Percentiles rank a stretch among this genome's conserved stretches.
Conservation (phyloP, 2,797 vertebrate species). For the Toxotes lorentzi region DNA sequence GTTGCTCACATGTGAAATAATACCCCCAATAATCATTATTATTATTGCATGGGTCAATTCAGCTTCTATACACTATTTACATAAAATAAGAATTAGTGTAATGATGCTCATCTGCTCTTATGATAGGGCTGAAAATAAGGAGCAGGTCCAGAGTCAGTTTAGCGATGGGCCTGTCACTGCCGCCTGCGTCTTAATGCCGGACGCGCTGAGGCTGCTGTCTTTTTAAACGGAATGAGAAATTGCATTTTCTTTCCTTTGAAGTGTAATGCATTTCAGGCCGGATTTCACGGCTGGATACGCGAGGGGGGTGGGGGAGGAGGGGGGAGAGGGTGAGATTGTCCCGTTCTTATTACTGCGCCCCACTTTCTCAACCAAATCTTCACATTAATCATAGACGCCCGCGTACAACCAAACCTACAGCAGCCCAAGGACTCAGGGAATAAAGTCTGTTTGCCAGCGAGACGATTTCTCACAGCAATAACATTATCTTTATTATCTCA, state of each 20-base stretch:
- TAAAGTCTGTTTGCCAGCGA: conserved; percentile 62
- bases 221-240: conserved; percentile 93
- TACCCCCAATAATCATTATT: conserved; percentile 89
- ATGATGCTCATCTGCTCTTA: conserved; percentile 77
- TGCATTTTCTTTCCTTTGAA: conserved; percentile 94
- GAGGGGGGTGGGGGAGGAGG: conserved; percentile 73
- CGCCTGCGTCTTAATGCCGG: conserved; percentile 90
- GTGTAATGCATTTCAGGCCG: conserved; percentile 94
- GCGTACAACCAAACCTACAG: conserved; percentile 82
- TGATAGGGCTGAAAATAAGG: conserved; percentile 20
- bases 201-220: conserved; percentile 85
- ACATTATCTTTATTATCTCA: conserved; percentile 57
- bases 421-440: conserved; percentile 72
- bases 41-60: conserved; percentile 87
- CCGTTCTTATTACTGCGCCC: conserved; percentile 91
- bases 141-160: conserved; percentile 3
- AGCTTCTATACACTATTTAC: conserved; percentile 90
- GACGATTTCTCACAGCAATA: conserved; percentile 50
- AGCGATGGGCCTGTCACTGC: conserved; percentile 86
- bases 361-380: conserved; percentile 94
- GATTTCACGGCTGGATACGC: conserved; percentile 95
- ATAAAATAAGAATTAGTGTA: conserved; percentile 94
- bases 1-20: conserved; percentile 91
- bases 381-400: conserved; percentile 93
- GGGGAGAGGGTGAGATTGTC: conserved; percentile 90